Evolutionary conservation across 2,113 vertebrate genomes (phyloP).

Genomic region (Tetrao urogallus): DNA sequence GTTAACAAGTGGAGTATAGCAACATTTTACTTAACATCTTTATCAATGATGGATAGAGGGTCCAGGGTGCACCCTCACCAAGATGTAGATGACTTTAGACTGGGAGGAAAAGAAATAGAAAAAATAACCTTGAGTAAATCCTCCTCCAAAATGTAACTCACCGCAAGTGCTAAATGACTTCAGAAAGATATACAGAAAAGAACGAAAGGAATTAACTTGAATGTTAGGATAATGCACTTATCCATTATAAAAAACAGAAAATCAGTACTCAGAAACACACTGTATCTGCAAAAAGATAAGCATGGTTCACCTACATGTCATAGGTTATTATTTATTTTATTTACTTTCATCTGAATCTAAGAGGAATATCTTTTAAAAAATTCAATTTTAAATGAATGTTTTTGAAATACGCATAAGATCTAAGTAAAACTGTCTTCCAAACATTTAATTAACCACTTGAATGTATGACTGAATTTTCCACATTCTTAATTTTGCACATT

Average conservation of each 20-base stretch:
- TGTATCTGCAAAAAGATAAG: not conserved
- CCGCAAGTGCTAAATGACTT: not conserved
- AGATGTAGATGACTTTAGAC: not conserved
- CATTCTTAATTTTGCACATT: not conserved
- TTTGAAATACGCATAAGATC: not conserved
- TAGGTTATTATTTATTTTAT: not conserved
- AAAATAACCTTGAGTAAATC: not conserved
- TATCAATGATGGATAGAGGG: not conserved
- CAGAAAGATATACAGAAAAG: not conserved
- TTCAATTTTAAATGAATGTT: not conserved
- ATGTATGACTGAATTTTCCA: not conserved
- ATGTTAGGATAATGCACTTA: not conserved
- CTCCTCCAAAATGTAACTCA: not conserved
- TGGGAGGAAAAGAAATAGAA: not conserved
- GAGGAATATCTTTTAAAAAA: not conserved
- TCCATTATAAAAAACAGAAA: not conserved
- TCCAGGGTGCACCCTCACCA: not conserved
- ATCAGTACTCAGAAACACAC: not conserved
- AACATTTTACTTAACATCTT: not conserved
- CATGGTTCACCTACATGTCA: not conserved
- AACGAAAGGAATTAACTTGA: not conserved
- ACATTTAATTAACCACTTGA: not conserved
- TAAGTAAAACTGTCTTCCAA: not conserved
- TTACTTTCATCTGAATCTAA: not conserved
- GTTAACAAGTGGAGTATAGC: not conserved